Conservation (phyloP, 2,888 invertebrate species). For the Calliopum simillimum region DNA sequence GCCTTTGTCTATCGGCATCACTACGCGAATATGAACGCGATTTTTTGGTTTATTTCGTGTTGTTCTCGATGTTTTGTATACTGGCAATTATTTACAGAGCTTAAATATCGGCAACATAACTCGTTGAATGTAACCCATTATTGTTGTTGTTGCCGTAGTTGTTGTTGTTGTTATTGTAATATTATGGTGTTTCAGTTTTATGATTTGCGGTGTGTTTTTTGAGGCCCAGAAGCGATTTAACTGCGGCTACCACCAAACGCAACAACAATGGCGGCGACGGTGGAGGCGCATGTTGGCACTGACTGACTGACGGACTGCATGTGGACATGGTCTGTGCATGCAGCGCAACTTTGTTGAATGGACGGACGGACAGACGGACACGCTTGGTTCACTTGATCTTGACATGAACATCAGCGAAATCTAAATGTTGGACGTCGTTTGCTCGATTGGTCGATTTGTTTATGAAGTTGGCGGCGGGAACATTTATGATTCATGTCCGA, state of each 20-base stretch:
- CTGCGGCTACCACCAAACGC: constrained; percentile 38
- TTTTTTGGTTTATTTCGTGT: constrained; percentile 25
- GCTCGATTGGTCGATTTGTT: constrained; percentile 14
- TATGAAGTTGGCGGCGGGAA: constrained; percentile 1
- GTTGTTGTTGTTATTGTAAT: no score
- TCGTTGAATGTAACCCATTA: background rate
- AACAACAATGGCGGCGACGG: constrained; percentile 25
- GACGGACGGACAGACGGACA: background rate
- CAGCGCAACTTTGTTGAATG: background rate
- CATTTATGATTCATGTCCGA: constrained; percentile 34
- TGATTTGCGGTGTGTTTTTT: constrained; percentile 33
- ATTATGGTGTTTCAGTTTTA: background rate
- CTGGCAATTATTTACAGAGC: constrained; percentile 15
- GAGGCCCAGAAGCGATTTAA: constrained; percentile 40
- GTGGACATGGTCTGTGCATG: background rate
- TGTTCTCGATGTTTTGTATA: constrained; percentile 4
- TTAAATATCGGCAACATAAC: constrained; percentile 1
- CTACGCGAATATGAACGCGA: background rate
- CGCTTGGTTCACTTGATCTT: constrained; percentile 18
- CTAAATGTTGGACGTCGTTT: background rate
- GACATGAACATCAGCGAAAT: constrained; percentile 19
- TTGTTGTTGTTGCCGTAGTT: no score
- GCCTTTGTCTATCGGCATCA: no score
- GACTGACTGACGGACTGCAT: constrained; percentile 10
- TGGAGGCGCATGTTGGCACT: constrained; percentile 24